These are phyloP conservation scores for Rhynchomys soricoides DNA, from an alignment of 2,113 vertebrate genomes.

Conservation along the genomic window DNA sequence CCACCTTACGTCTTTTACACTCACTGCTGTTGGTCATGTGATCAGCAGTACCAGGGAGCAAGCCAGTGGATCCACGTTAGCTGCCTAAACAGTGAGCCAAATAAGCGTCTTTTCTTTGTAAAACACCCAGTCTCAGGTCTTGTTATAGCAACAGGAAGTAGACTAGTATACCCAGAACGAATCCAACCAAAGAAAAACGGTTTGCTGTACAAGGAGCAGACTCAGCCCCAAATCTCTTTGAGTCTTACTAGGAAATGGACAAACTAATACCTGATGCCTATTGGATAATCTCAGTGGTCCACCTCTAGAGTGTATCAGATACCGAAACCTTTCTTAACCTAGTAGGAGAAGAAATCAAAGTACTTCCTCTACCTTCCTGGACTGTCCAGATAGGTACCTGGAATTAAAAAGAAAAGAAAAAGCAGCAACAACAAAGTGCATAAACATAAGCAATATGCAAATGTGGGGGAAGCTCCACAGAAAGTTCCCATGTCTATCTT, in stretches of 20 bases:
- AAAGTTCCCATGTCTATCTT: not conserved
- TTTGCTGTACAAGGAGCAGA: not conserved
- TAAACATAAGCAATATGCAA: not conserved
- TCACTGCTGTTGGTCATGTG: not conserved
- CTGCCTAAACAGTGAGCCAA: not conserved
- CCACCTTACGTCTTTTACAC: not conserved
- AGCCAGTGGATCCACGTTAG: not conserved
- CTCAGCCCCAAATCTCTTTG: not conserved
- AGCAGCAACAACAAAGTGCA: not conserved
- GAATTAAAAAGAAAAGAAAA: not conserved
- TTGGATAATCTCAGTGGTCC: not conserved
- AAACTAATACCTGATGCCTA: not conserved
- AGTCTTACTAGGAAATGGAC: not conserved
- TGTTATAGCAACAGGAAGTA: not conserved
- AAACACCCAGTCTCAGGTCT: not conserved
- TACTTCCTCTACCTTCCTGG: not conserved
- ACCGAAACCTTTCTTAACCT: not conserved
- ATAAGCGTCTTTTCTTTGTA: not conserved
- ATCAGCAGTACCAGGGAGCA: not conserved
- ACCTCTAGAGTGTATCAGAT: not conserved
- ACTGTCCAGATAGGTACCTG: not conserved
- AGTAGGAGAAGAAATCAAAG: not conserved
- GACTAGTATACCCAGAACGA: not conserved
- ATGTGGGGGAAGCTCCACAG: no score
- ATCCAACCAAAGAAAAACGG: constrained; percentile 11